Percentiles rank a stretch among this genome's conserved stretches.
These are phyloP conservation scores for Yasuhikotakia modesta DNA, from an alignment of 2,797 vertebrate genomes.

Conservation along the genomic window DNA sequence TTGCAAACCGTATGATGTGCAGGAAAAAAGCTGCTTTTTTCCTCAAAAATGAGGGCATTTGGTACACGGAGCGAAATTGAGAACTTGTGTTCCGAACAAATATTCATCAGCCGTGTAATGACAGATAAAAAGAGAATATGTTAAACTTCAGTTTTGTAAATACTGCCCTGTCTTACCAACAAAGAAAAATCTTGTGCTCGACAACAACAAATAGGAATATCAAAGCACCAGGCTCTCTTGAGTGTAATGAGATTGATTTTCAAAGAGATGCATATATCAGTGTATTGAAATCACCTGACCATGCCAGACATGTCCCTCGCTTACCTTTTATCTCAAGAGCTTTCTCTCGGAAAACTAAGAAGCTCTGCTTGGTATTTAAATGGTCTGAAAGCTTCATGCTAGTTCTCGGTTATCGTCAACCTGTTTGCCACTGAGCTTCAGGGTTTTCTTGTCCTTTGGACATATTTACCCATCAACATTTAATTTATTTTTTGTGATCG, in stretches of 20 bases:
- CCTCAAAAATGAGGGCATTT: neutral
- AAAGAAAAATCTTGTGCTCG: constrained; percentile 55
- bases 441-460: neutral
- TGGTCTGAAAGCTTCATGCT: constrained; percentile 36
- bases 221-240: constrained; percentile 64
- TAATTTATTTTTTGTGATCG: neutral
- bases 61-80: neutral
- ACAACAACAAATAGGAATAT: constrained; percentile 67
- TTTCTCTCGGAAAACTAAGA: constrained; percentile 60
- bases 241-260: constrained; percentile 73
- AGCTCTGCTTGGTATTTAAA: constrained; percentile 46
- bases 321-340: constrained; percentile 79
- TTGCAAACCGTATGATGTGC: neutral
- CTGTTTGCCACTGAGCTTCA: neutral
- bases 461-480: neutral
- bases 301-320: constrained; percentile 65
- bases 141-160: constrained; percentile 55
- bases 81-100: constrained; percentile 31
- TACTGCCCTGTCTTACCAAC: constrained; percentile 57
- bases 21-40: neutral
- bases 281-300: constrained; percentile 75
- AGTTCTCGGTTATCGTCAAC: constrained; percentile 10
- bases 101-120: constrained; percentile 41
- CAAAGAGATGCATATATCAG: constrained; percentile 79
- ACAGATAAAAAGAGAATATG: constrained; percentile 56